Evolutionary conservation across 2,113 vertebrate species (phyloP).

Genomic region (Andinoacara biseriatus): DNA sequence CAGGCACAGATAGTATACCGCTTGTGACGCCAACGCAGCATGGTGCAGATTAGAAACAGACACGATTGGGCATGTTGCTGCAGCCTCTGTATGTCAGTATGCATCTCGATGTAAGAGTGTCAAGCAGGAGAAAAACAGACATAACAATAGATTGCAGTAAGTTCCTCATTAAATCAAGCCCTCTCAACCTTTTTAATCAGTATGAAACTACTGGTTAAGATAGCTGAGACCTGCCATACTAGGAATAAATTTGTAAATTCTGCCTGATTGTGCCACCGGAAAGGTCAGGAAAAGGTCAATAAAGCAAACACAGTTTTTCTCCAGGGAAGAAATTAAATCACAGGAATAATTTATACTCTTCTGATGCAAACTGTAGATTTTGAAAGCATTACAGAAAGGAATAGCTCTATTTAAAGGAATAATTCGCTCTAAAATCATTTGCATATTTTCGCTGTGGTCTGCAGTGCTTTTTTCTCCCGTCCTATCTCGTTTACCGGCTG

Average conservation of each 20-base stretch:
- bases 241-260: not conserved
- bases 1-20: not conserved
- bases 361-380: not conserved
- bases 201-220: not conserved
- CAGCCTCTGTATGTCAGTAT: constrained; percentile 12
- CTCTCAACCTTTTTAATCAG: not conserved
- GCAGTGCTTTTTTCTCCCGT: not conserved
- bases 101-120: not conserved
- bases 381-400: not conserved
- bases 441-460: not conserved
- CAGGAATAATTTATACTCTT: not conserved
- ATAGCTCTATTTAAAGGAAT: not conserved
- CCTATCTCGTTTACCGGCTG: too few species aligned
- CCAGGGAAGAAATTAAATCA: not conserved
- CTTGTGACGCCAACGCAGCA: constrained; percentile 13
- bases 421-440: not conserved
- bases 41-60: constrained; percentile 19
- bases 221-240: not conserved
- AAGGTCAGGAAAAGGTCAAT: not conserved
- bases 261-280: not conserved
- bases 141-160: not conserved
- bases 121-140: constrained; percentile 24
- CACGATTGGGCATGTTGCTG: constrained; percentile 10
- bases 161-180: not conserved
- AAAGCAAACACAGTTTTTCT: constrained; percentile 2